Percentiles rank a stretch among this genome's conserved stretches.
These are phyloP conservation scores for Eueremaeus valkanovi DNA, from an alignment of 2,888 invertebrate species.

Conservation along the genomic window DNA sequence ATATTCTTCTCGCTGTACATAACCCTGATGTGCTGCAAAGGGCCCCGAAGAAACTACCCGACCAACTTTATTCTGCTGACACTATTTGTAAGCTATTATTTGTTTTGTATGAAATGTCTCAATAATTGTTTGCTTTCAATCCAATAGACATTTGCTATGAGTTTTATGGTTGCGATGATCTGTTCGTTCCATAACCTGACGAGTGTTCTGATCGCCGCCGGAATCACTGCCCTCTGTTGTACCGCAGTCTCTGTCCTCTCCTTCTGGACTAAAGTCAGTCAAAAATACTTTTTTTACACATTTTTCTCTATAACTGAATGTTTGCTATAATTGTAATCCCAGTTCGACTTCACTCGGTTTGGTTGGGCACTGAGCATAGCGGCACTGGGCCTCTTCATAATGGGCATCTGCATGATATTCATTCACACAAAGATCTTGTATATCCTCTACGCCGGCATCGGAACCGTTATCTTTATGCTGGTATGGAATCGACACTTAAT, in stretches of 20 bases:
- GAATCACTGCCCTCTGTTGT: conserved; percentile 25
- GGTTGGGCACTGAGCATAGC: neutral
- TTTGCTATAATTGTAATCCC: neutral
- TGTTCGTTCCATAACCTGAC: conserved; percentile 11
- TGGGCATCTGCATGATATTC: conserved; percentile 20
- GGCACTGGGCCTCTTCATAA: neutral
- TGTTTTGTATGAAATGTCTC: neutral
- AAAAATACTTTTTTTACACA: too few relatives aligned
- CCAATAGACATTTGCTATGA: conserved; percentile 2
- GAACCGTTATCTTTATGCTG: conserved; percentile 16
- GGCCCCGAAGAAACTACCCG: conserved; percentile 38
- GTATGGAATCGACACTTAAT: conserved; percentile 6
- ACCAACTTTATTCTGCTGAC: conserved; percentile 41
- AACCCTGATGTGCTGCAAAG: conserved; percentile 42
- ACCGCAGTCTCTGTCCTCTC: conserved; percentile 14
- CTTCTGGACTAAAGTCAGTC: conserved; percentile 23
- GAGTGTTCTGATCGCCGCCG: conserved; percentile 21
- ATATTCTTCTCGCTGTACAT: conserved; percentile 41
- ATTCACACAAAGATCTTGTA: neutral
- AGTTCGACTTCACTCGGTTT: conserved; percentile 33
- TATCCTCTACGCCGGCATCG: conserved; percentile 22
- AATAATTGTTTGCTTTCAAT: neutral
- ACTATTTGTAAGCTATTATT: conserved; percentile 32
- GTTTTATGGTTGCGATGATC: conserved; percentile 22
- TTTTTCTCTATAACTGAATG: neutral